phyloP scores from a whole-genome alignment of 92 coral and sea anemone species.

The Phenganax subtilis region DNA sequence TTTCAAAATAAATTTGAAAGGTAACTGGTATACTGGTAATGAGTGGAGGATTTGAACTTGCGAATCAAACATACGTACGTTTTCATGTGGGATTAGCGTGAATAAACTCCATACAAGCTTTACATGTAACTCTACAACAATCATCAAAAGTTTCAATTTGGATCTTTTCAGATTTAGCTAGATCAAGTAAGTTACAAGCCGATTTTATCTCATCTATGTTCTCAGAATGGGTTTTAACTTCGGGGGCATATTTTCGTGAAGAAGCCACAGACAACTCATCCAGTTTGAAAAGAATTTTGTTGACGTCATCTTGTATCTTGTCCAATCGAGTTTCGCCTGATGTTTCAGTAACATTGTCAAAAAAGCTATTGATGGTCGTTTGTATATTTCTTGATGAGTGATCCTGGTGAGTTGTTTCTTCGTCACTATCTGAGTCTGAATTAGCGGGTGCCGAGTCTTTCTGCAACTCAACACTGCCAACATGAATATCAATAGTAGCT shows the following conservation, averaged over 20 bases:
- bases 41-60: neutral
- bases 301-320: neutral
- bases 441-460: neutral
- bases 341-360: neutral
- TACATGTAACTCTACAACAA: neutral
- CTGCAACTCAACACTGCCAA: neutral
- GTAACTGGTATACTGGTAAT: no score
- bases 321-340: neutral
- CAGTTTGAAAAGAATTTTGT: neutral
- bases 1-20: no score
- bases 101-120: neutral
- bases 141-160: neutral
- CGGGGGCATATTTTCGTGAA: neutral
- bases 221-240: neutral
- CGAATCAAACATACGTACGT: neutral
- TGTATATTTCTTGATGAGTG: neutral
- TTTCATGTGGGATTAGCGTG: neutral
- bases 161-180: neutral
- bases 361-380: conserved; percentile 1
- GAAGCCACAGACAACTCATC: neutral
- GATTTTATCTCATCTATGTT: conserved; percentile 4
- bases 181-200: neutral
- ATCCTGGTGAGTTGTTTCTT: neutral
- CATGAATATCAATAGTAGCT: neutral
- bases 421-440: neutral